Evolutionary conservation across 2,113 vertebrate genomes (phyloP), one percentile per base, ranked within the genome.

Genomic region (Dendrocopos noguchii): DNA sequence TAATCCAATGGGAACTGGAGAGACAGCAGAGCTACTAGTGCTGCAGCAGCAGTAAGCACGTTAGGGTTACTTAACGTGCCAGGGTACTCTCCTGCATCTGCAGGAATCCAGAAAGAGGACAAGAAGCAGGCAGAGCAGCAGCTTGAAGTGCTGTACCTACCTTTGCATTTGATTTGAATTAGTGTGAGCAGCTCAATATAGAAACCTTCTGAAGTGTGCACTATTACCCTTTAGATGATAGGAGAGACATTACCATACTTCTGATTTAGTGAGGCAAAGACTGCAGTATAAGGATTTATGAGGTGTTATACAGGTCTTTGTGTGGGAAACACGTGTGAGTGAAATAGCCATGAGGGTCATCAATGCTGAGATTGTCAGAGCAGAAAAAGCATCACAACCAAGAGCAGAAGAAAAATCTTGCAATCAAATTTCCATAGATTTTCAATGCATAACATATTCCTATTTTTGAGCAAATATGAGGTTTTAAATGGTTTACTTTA

Each of bases 91-190:
- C 77, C 94, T 88, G 70, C 24, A 7, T 87, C 92, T 82, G 71
- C 91, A 92, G 84, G 93, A 95, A 88, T 85, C 75, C 73, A 25
- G 68, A 88, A 88, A 91, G 60, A 56, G 63, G 61, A 82, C 88
- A 28, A 67, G 85, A 87, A 95, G 87, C 91, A 84, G 56, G 85
- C 12, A 77, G 89, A 92, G 75, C 91, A 93, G 91, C 82, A 33
- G 81, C 78, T 53, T 92, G 87, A 94, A 88, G 92, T 96, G 84
- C 83, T 88, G 84, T 87, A 89, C 20, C 93, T 89, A 25, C 76
- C 71, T 92, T 87, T 85, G 84, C 60, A 68, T 93, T 88, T 97
- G 80, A 77, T 70, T 90, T 90, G 91, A 92, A 96, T 96, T 75
- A 91, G 65, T 33, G 7, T 86, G 89, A 90, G 67, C 47, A 61